phyloP scores from a whole-genome alignment of 2,113 vertebrate genomes.

The Protobothrops flavoviridis region DNA sequence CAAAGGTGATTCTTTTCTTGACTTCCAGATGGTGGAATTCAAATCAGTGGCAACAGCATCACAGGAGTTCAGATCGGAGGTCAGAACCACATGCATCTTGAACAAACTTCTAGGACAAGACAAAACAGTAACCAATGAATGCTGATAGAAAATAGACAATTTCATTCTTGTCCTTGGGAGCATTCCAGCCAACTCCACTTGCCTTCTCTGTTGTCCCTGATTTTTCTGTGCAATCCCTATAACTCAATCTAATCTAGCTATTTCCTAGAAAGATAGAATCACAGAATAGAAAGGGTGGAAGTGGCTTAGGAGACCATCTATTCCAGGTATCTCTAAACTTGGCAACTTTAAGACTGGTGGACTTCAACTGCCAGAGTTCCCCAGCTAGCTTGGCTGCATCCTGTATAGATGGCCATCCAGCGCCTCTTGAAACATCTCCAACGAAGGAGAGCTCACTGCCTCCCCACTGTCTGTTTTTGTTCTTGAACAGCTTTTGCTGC shows the following conservation, averaged over 20 bases:
- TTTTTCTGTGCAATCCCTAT: background rate
- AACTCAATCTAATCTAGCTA: background rate
- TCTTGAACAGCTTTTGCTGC: background rate
- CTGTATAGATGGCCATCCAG: background rate
- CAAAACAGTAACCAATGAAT: background rate
- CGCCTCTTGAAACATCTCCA: background rate
- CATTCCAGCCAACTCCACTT: background rate
- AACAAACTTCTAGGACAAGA: background rate
- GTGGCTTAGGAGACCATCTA: background rate
- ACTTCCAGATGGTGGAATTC: background rate
- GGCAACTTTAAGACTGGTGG: background rate
- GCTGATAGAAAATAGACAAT: too few species aligned
- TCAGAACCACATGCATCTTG: background rate
- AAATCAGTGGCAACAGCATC: background rate
- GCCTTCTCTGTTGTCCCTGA: background rate
- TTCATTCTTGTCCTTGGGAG: background rate
- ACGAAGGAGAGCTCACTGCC: background rate
- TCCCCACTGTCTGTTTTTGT: background rate
- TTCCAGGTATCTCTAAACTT: background rate
- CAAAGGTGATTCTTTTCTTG: background rate
- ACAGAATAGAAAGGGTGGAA: background rate
- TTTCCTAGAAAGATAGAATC: background rate
- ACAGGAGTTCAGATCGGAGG: background rate
- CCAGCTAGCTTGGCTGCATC: background rate
- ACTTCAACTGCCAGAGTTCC: background rate